phyloP scores from a whole-genome alignment of 2,888 invertebrate genomes.

The Plusia festucae region DNA sequence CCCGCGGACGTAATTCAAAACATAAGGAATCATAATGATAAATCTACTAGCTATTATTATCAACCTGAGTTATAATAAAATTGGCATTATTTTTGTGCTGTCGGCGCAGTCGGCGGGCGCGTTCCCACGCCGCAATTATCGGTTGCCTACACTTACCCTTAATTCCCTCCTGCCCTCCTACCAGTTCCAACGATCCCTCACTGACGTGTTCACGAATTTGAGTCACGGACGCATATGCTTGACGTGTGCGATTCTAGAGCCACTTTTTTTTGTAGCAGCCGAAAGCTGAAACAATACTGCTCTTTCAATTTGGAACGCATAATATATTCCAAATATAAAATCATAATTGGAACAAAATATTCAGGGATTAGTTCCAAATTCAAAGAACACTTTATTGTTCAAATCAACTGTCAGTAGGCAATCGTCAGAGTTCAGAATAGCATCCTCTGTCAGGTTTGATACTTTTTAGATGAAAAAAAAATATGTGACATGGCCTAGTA shows the following conservation, averaged over 20 bases:
- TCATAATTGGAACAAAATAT: too few species aligned
- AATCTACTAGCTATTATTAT: too few species aligned
- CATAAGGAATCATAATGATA: too few species aligned
- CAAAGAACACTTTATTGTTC: too few species aligned
- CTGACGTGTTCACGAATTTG: conserved; percentile 59
- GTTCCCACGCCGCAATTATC: conserved; percentile 88
- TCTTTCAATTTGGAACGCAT: not conserved
- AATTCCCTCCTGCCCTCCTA: conserved; percentile 77
- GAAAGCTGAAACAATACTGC: not conserved
- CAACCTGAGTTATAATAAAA: not conserved
- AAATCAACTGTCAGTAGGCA: too few species aligned
- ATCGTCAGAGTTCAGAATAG: too few species aligned
- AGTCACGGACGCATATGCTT: conserved; percentile 48
- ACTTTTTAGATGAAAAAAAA: too few species aligned
- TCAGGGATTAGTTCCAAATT: too few species aligned
- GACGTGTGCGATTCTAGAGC: conserved; percentile 9
- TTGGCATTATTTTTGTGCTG: conserved; percentile 45
- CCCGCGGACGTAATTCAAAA: too few species aligned
- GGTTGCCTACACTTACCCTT: conserved; percentile 83
- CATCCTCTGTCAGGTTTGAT: too few species aligned
- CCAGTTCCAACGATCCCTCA: conserved; percentile 67
- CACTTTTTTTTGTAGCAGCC: not conserved
- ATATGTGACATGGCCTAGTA: too few species aligned
- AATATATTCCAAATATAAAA: too few species aligned
- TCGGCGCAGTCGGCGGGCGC: conserved; percentile 52